Conservation (phyloP, 2,888 invertebrate species). For the Alcis repandata region DNA sequence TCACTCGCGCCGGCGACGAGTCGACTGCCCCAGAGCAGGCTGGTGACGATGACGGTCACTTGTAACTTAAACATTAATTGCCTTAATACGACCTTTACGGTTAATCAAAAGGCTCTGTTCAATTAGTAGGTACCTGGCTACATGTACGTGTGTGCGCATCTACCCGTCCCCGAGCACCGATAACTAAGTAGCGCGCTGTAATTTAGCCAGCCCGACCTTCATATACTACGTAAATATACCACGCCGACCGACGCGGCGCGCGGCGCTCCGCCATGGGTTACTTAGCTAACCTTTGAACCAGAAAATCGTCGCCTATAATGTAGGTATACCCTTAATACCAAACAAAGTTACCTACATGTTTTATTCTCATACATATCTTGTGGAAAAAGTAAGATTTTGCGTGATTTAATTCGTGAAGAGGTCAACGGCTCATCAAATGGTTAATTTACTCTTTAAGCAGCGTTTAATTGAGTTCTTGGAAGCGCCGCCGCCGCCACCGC, state of each 20-base stretch:
- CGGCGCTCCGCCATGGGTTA: conserved; percentile 16
- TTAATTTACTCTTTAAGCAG: conserved; percentile 30
- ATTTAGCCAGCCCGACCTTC: conserved; percentile 26
- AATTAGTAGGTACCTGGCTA: neutral
- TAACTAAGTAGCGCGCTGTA: conserved; percentile 14
- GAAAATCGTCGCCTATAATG: conserved; percentile 17
- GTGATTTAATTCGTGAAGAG: conserved; percentile 16
- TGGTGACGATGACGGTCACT: conserved; percentile 6
- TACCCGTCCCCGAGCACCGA: conserved; percentile 8
- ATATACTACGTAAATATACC: conserved; percentile 28
- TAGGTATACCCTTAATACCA: conserved; percentile 11
- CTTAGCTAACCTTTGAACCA: conserved; percentile 30
- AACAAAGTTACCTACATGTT: neutral
- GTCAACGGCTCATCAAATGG: conserved; percentile 26
- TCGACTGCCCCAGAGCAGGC: neutral
- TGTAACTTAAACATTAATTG: neutral
- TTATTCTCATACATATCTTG: neutral
- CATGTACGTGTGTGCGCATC: neutral
- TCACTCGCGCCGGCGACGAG: no score
- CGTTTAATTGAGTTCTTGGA: conserved; percentile 40
- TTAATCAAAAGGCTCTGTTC: neutral
- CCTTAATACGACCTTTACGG: neutral
- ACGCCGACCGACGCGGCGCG: neutral
- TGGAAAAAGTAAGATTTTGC: conserved; percentile 5
- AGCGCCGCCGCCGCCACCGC: conserved; percentile 24